A percentile compares a stretch with the other conserved stretches of the same genome.
Evolutionary conservation across 2,113 vertebrate genomes (phyloP).

Genomic region (Stictonetta naevosa): DNA sequence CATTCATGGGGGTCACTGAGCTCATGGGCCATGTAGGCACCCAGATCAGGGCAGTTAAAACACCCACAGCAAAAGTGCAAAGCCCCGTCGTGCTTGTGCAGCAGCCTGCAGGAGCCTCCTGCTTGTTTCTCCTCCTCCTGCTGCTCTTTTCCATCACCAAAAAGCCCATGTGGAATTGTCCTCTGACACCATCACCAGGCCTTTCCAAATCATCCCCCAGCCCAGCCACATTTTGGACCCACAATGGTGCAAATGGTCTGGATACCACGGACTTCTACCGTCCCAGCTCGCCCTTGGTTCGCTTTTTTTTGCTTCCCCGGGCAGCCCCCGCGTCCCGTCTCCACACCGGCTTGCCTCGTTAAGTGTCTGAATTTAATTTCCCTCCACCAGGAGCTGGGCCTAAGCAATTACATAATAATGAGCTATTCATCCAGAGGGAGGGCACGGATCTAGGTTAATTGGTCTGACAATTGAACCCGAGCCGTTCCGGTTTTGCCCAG

Average conservation of each 20-base stretch:
- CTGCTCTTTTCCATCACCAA: neutral
- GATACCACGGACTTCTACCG: neutral
- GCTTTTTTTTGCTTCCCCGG: neutral
- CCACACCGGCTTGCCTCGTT: slow-evolving; percentile 35
- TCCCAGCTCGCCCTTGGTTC: neutral
- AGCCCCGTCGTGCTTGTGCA: neutral
- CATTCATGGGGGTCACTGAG: too few species aligned
- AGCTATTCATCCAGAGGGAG: slow-evolving; percentile 59
- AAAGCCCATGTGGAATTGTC: too few species aligned
- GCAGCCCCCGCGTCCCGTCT: neutral
- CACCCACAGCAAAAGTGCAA: too few species aligned
- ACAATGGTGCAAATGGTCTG: neutral
- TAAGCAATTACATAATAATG: slow-evolving; percentile 46
- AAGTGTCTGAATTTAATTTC: slow-evolving; percentile 65
- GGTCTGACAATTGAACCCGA: slow-evolving; percentile 59
- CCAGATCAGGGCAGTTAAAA: too few species aligned
- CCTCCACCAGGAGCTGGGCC: slow-evolving; percentile 43
- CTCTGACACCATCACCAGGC: neutral
- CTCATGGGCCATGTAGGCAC: too few species aligned
- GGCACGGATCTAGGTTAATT: slow-evolving; percentile 60
- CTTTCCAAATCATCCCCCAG: neutral
- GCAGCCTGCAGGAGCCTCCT: neutral
- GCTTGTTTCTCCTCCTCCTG: neutral
- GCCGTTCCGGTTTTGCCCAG: slow-evolving; percentile 62
- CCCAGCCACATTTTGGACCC: neutral